Evolutionary conservation across 2,797 vertebrate genomes (phyloP), one percentile per base, ranked within the genome.

Genomic region (Nothura maculosa): DNA sequence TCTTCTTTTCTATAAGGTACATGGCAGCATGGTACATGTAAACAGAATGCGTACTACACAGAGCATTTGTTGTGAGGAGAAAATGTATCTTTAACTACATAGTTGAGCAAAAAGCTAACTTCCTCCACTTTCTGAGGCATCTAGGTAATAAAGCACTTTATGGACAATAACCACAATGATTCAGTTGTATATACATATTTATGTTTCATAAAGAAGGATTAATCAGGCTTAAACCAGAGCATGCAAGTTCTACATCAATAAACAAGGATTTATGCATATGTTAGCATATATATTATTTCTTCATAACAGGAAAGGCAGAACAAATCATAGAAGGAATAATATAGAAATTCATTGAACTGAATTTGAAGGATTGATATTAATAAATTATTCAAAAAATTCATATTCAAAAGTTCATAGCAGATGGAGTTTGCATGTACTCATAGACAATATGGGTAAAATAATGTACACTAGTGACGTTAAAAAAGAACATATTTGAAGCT

Each of bases 131-230:
- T 84, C 55, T 90, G 90, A 78, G 42, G 12, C n/a, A 22, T 40
- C 36, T 72, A 68, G 74, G 61, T 80, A 70, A 70, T 61, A 84
- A 85, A 83, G 16, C 27, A 30, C 9, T 62, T 85, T 28, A 45
- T 32, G 55, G 40, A 68, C 43, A 94, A 90, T n/a, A 81, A 45
- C 28, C 62, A 60, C 62, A 85, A 34, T 22, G 73, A 89, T 91
- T 86, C 58, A 40, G 24, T 62, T 74, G 89, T 66, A 17, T 17
- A 81, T 64, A 62, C 25, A 10, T 43, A n/a, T 17, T 34, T 79
- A 83, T 80, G 88, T 78, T 84, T 90, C 83, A 83, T 73, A n/a
- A 87, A 86, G 64, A 62, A 75, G 81, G 64, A 73, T 78, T 90
- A 69, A 87, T 85, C 42, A 78, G 62, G 66, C 24, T 94, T 78